These are phyloP conservation scores for Nomada fucata DNA, from an alignment of 2,888 invertebrate genomes.

Conservation along the genomic window DNA sequence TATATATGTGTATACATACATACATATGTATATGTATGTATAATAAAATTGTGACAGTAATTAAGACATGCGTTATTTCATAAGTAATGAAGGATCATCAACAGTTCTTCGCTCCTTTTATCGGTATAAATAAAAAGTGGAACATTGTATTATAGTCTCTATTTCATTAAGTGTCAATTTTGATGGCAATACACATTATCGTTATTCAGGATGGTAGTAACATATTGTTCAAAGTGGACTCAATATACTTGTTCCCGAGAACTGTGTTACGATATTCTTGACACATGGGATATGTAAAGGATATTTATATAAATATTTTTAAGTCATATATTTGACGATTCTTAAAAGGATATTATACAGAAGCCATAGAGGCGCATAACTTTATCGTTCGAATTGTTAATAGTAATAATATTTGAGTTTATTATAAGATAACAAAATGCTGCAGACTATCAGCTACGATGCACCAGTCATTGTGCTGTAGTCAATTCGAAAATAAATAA, in stretches of 20 bases:
- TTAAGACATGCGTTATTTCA: conserved; percentile 80
- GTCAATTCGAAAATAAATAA: conserved; percentile 67
- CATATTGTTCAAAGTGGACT: conserved; percentile 55
- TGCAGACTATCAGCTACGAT: conserved; percentile 71
- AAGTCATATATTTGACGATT: conserved; percentile 69
- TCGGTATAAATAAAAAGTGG: conserved; percentile 78
- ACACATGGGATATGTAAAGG: conserved; percentile 55
- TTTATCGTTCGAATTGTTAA: conserved; percentile 66
- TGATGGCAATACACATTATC: conserved; percentile 43
- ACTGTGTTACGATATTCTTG: conserved; percentile 59
- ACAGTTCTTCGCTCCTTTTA: conserved; percentile 79
- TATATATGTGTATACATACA: conserved; percentile 74
- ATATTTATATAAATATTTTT: conserved; percentile 69
- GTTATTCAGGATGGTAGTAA: conserved; percentile 39
- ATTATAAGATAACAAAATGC: conserved; percentile 50
- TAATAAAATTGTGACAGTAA: conserved; percentile 80
- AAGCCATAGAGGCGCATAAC: conserved; percentile 55
- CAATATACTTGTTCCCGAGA: conserved; percentile 31
- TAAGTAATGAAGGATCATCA: conserved; percentile 76
- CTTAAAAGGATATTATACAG: conserved; percentile 62
- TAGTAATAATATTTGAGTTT: conserved; percentile 63
- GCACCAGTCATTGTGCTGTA: conserved; percentile 75
- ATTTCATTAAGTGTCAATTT: conserved; percentile 65
- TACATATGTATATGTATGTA: conserved; percentile 73
- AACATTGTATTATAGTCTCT: conserved; percentile 73